phyloP scores from a whole-genome alignment of 2,888 invertebrate genomes.

The Phrixothrix hirtus region DNA sequence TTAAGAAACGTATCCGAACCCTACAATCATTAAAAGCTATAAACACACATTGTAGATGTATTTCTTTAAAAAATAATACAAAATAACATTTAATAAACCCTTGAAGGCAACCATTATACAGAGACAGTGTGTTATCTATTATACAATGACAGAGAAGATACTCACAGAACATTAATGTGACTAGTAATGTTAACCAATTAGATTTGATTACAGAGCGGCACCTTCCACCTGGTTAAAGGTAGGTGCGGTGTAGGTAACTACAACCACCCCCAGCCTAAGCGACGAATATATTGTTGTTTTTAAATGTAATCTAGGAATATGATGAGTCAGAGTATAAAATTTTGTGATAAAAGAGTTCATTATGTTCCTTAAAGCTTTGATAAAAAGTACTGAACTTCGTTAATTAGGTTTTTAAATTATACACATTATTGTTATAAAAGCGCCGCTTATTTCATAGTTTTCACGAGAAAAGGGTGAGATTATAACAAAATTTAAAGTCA shows the following conservation, averaged over 20 bases:
- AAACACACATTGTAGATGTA: constrained; percentile 18
- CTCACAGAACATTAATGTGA: constrained; percentile 29
- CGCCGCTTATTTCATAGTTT: constrained; percentile 15
- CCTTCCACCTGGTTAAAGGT: constrained; percentile 34
- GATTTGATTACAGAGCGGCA: constrained; percentile 38
- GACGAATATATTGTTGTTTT: constrained; percentile 14
- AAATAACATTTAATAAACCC: constrained; percentile 32
- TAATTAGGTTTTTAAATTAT: too few species aligned
- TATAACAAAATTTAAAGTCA: too few species aligned
- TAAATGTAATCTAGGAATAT: constrained; percentile 15
- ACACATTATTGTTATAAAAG: constrained; percentile 19
- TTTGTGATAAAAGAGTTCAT: constrained; percentile 25
- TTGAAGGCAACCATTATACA: constrained; percentile 21
- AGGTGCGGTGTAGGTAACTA: constrained; percentile 22
- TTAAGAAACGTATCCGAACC: constrained; percentile 7
- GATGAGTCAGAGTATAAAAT: constrained; percentile 28
- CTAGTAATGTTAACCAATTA: constrained; percentile 38
- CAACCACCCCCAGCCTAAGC: constrained; percentile 18
- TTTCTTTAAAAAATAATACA: constrained; percentile 17
- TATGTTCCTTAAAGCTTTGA: too few species aligned
- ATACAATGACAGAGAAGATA: constrained; percentile 31
- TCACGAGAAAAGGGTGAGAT: too few species aligned
- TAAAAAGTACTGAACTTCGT: too few species aligned
- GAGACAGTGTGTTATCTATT: constrained; percentile 22
- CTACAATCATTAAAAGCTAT: constrained; percentile 19